phyloP scores from a whole-genome alignment of 2,797 vertebrate genomes.

The Zonotrichia albicollis region DNA sequence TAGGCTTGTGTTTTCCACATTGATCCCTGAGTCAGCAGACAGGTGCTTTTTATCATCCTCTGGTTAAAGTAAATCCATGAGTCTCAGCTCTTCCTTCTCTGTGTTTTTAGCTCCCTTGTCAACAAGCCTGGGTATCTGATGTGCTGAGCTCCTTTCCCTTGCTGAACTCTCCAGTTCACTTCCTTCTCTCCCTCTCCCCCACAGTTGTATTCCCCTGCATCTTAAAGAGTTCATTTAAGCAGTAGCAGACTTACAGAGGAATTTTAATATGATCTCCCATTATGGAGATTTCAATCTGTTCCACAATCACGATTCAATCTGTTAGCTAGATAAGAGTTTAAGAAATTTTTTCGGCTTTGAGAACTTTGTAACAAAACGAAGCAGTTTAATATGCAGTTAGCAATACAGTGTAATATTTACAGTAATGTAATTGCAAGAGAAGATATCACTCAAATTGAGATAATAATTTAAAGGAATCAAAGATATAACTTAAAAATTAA shows the following conservation, averaged over 20 bases:
- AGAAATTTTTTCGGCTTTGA: background rate
- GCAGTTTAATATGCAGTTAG: background rate
- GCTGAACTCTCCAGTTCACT: background rate
- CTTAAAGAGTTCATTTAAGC: constrained; percentile 18
- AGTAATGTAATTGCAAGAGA: background rate
- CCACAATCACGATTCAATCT: constrained; percentile 48
- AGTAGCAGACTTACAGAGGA: constrained; percentile 34
- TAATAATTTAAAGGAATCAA: background rate
- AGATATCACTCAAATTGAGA: background rate
- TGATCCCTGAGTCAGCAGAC: background rate
- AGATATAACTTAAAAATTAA: background rate
- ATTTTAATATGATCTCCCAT: constrained; percentile 44
- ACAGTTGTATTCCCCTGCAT: constrained; percentile 10
- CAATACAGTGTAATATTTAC: background rate
- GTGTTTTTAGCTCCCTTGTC: background rate
- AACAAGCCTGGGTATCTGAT: background rate
- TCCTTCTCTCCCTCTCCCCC: background rate
- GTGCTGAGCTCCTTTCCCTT: background rate
- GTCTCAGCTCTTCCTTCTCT: background rate
- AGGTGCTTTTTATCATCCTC: background rate
- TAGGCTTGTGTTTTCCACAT: background rate
- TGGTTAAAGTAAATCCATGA: background rate
- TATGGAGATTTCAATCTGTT: constrained; percentile 69
- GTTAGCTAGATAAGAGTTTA: constrained; percentile 28
- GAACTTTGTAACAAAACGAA: background rate